Evolutionary conservation across 2,888 invertebrate genomes (phyloP), one percentile per base, ranked within the genome.

Genomic region (Caenorhabditis sp.): DNA sequence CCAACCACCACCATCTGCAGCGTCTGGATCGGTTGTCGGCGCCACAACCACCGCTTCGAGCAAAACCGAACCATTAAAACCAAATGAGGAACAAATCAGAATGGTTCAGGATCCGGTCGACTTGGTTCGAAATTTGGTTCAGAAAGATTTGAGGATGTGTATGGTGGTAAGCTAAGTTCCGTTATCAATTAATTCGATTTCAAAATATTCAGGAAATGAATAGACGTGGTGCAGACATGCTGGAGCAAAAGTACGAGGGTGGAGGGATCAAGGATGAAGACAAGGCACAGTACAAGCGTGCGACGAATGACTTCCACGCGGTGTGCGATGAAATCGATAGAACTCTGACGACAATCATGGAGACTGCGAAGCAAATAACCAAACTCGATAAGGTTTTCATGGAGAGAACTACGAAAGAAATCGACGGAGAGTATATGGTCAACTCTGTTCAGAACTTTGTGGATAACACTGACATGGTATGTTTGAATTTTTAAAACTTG

Each of bases 321-420:
- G 69, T 80, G 19, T 64, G 70, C 44, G 83, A 83, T 24, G 83
- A 83, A 41, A 72, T 73, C 28, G 80, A 83, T 26, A 38, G 80
- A 16, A 75, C 73, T 10, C 58, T 82, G 58, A 83, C 80, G 19
- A 80, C 79, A 8, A 58, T 83, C 8, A 38, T 75, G 51, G 83
- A 83, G 47, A 80, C 79, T 1, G 74, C 75, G 3, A 79, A 80
- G 66, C 83, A 83, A 26, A 38, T 83, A 64, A 56, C 44, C 44
- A 83, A 83, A 28, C 72, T 83, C n/a, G 83, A 83, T 26, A 79
- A 83, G 35, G 75, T 83, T 6, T 83, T 83, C 56, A 12, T n/a
- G 7, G 77, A 77, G 5, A 47, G 76, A 26, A 69, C 19, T 8
- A n/a, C 63, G 3, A 61, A 54, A 24, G 77, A 77, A 16, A 44